Percentiles rank a stretch among this genome's conserved stretches.
Conservation (phyloP, 2,113 vertebrate species). For the Rattus rattus region DNA sequence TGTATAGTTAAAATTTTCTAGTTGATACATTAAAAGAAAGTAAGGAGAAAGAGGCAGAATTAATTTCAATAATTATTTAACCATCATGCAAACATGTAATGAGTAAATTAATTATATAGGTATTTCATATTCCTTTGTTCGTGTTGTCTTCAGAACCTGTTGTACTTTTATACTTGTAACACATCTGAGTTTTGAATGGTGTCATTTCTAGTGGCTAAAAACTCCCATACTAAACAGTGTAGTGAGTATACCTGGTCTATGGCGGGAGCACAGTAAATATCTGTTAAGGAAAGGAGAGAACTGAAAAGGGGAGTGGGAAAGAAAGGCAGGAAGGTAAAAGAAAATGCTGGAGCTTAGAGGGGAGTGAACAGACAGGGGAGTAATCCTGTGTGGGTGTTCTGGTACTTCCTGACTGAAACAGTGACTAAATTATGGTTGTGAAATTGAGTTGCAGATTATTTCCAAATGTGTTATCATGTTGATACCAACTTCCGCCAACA, state of each 20-base stretch:
- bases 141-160: neutral
- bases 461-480: neutral
- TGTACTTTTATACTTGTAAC: neutral
- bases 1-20: neutral
- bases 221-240: neutral
- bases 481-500: neutral
- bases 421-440: neutral
- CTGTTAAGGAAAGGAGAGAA: neutral
- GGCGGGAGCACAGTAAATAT: neutral
- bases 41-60: neutral
- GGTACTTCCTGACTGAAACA: neutral
- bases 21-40: slow-evolving; percentile 23
- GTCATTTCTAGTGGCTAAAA: neutral
- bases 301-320: neutral
- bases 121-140: neutral
- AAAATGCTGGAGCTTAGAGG: neutral
- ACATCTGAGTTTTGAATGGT: neutral
- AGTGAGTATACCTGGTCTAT: neutral
- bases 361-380: neutral
- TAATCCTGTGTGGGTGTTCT: neutral
- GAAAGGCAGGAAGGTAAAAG: neutral
- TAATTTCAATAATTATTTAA: slow-evolving; percentile 8
- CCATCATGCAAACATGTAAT: neutral
- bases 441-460: neutral
- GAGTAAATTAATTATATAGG: neutral